These are phyloP conservation scores for Candoia aspera DNA, from an alignment of 2,113 vertebrate genomes.

Conservation along the genomic window DNA sequence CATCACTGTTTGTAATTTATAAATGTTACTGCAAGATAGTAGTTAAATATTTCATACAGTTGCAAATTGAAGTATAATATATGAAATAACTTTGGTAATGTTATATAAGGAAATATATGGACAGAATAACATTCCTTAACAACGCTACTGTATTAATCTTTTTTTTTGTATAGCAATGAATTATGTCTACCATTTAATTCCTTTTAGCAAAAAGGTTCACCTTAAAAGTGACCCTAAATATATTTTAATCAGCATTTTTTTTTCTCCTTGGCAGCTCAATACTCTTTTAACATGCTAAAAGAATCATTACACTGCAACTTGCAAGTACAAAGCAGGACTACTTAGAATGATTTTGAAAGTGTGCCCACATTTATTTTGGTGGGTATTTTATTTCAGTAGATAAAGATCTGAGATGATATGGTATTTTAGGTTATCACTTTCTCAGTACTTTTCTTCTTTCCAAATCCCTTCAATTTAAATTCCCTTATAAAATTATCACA, in stretches of 20 bases:
- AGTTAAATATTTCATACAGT: neutral
- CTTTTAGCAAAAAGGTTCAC: neutral
- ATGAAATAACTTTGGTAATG: neutral
- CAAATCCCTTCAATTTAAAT: neutral
- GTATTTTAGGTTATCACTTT: neutral
- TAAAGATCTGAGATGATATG: neutral
- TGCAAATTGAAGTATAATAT: neutral
- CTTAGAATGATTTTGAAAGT: conserved; percentile 7
- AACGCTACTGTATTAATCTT: neutral
- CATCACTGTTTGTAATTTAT: neutral
- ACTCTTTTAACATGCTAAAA: neutral
- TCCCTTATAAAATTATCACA: neutral
- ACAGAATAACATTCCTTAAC: neutral
- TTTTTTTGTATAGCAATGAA: neutral
- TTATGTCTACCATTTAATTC: neutral
- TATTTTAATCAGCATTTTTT: neutral
- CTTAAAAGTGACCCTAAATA: neutral
- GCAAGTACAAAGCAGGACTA: neutral
- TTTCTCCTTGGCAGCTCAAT: neutral
- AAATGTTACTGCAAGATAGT: neutral
- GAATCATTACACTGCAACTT: neutral
- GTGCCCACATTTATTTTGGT: accelerated
- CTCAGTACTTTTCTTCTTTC: neutral
- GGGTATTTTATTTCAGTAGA: neutral
- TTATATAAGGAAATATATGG: neutral